Evolutionary conservation across 2,797 vertebrate genomes (phyloP).

Genomic region (Lerista edwardsae): DNA sequence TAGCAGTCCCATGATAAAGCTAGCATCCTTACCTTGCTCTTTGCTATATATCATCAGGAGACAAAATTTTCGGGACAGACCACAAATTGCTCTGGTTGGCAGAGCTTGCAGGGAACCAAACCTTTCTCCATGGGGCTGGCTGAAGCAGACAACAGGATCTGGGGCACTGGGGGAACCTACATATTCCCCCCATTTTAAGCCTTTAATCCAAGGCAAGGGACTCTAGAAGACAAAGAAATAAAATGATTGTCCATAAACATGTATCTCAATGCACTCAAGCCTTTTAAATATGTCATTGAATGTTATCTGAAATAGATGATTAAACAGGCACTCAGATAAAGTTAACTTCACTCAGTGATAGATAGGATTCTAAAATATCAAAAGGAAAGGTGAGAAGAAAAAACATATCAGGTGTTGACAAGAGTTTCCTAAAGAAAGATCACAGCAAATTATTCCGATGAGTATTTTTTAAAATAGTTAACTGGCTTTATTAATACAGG

Average conservation of each 20-base stretch:
- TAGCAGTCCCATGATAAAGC: background rate
- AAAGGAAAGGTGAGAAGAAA: background rate
- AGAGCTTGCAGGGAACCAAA: constrained; percentile 94
- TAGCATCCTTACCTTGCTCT: constrained; percentile 87
- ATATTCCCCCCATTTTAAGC: constrained; percentile 97
- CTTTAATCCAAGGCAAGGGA: constrained; percentile 95
- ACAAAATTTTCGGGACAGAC: constrained; percentile 94
- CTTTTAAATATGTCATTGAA: background rate
- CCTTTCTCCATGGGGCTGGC: constrained; percentile 93
- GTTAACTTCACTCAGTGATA: background rate
- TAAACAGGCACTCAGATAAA: background rate
- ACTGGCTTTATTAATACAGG: too few species aligned
- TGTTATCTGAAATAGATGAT: background rate
- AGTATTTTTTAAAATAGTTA: too few species aligned
- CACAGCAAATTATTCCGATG: too few species aligned
- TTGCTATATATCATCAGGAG: constrained; percentile 99
- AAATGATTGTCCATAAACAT: background rate
- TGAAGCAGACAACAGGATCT: constrained; percentile 96
- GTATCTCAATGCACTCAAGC: background rate
- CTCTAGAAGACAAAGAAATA: constrained; percentile 79
- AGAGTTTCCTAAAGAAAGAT: background rate
- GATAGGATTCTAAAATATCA: background rate
- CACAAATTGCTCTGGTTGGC: constrained; percentile 94
- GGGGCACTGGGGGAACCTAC: constrained; percentile 95
- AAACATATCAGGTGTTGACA: background rate